Evolutionary conservation across 53 echinoderm and acorn worm species (phyloP).

Genomic region (Henricia sp.): DNA sequence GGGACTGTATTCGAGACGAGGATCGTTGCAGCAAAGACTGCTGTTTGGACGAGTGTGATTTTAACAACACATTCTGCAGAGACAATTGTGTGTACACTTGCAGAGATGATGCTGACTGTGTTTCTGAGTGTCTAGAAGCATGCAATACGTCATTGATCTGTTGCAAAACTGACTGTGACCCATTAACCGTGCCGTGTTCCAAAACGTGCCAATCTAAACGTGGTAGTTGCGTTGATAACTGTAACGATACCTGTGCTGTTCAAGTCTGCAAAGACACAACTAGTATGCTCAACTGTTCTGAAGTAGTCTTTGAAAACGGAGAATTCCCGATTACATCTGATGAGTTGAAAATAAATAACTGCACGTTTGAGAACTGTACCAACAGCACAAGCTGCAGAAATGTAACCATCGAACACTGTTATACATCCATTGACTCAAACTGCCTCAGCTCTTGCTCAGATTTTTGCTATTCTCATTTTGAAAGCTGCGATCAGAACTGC

Average conservation of each 20-base stretch:
- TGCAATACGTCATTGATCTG: slow-evolving; percentile 16
- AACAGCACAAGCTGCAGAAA: neutral
- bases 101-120: slow-evolving; percentile 24
- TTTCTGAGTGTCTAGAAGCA: neutral
- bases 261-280: slow-evolving; percentile 28
- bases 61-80: slow-evolving; percentile 37
- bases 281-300: neutral
- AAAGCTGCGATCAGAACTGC: slow-evolving; percentile 33
- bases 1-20: slow-evolving; percentile 39
- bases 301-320: neutral
- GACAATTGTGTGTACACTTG: slow-evolving; percentile 49
- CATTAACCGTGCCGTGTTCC: slow-evolving; percentile 34
- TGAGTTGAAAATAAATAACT: neutral
- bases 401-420: neutral
- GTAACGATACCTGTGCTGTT: slow-evolving; percentile 28
- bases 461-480: neutral
- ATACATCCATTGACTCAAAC: neutral
- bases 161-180: slow-evolving; percentile 53
- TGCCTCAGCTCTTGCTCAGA: slow-evolving; percentile 28
- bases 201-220: slow-evolving; percentile 12
- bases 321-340: neutral
- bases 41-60: slow-evolving; percentile 52
- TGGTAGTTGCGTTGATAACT: neutral
- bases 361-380: neutral
- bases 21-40: slow-evolving; percentile 5